Evolutionary conservation across 2,888 invertebrate genomes (phyloP).

Genomic region (Girardia tigrina): DNA sequence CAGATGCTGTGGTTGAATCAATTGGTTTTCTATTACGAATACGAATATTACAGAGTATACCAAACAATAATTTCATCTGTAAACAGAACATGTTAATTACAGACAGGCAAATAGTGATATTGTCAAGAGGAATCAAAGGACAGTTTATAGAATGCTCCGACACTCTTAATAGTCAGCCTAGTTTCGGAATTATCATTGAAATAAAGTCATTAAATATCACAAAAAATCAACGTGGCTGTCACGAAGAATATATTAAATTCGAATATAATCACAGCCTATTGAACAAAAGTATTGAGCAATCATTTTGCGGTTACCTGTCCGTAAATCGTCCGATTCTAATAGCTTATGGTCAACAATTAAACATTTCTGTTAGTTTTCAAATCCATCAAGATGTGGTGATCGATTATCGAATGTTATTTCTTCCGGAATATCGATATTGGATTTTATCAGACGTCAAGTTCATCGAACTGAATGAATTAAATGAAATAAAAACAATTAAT

Average conservation of each 20-base stretch:
- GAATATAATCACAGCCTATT: not conserved
- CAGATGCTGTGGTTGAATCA: not conserved
- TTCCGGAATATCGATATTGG: not conserved
- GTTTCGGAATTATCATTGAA: not conserved
- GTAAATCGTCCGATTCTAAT: not conserved
- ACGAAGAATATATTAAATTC: slow-evolving; percentile 12
- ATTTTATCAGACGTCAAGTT: not conserved
- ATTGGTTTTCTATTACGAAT: not conserved
- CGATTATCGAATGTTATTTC: not conserved
- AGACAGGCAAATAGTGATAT: not conserved
- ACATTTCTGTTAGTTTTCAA: not conserved
- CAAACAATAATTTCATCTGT: not conserved
- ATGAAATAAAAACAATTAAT: not conserved
- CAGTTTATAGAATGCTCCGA: not conserved
- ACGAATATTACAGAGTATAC: not conserved
- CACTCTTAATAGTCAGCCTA: not conserved
- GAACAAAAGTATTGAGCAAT: not conserved
- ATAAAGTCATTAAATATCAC: not conserved
- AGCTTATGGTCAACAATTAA: not conserved
- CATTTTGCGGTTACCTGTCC: not conserved
- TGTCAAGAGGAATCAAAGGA: not conserved
- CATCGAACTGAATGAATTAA: not conserved
- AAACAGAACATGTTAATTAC: not conserved
- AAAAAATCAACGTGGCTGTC: not conserved
- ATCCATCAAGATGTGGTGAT: not conserved